Base-by-base conservation (phyloP, 2,797 vertebrate genomes). In the Neostethus bicornis region DNA sequence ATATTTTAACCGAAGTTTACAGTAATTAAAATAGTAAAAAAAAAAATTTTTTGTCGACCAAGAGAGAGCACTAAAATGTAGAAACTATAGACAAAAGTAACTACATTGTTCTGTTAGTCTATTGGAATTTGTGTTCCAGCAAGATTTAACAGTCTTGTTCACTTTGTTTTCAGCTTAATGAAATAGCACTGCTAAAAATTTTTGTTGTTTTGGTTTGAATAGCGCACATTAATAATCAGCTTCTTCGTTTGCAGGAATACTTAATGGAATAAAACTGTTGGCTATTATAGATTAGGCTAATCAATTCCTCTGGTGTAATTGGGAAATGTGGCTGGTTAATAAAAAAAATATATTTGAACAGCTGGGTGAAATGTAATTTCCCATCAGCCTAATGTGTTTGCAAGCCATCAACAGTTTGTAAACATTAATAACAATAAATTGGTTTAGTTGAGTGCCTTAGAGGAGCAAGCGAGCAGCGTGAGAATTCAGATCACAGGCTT, bases 341-440 rank as follows among this genome's bases (percentile, higher is more conserved):
- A 89, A 80, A 83, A 89, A 75, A n/a, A 57, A 71, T 75, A 86
- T 87, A 89, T 88, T 81, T 79, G 83, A 90, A 87, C 84, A 88
- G 85, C 87, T 90, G 85, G 78, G 57, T 69, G 71, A 85, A 85
- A 89, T 83, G 77, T 85, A 90, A 90, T 89, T 87, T 85, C 82
- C 84, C 84, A 85, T 87, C 79, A 87, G 81, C 81, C 61, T 90
- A 90, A 90, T 90, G 80, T 83, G 83, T 87, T 91, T 87, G 84
- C 84, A 52, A 83, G 84, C 80, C 75, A 83, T 85, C 83, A 68
- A 75, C 84, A 80, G 81, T 88, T 89, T 90, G 87, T 85, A 87
- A 90, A 88, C 89, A 87, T 89, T 90, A 89, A 91, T 89, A 90
- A 91, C 82, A 83, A 87, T 89, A 88, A 88, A 92, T 91, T 83